These are phyloP conservation scores for Eumaeus atala DNA, from an alignment of 1,140 invertebrate genomes.

Conservation along the genomic window DNA sequence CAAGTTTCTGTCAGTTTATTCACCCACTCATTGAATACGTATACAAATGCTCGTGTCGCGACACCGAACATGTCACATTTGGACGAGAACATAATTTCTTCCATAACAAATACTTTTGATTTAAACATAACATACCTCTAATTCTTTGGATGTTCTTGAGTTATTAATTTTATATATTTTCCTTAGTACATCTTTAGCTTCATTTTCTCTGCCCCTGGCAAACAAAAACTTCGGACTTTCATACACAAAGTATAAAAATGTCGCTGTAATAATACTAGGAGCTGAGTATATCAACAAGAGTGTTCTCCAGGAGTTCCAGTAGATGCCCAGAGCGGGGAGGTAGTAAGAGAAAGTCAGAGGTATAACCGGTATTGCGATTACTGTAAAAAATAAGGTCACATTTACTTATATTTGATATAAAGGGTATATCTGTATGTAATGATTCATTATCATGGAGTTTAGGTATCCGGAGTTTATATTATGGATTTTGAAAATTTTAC, in stretches of 20 bases:
- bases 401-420: too few relatives aligned
- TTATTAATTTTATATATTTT: constrained; percentile 38
- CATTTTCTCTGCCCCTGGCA: constrained; percentile 33
- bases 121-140: constrained; percentile 29
- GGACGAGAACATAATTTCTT: too few relatives aligned
- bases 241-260: constrained; percentile 36
- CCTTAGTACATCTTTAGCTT: constrained; percentile 36
- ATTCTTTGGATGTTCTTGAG: constrained; percentile 23
- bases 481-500: too few relatives aligned
- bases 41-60: too few relatives aligned
- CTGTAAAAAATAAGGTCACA: constrained; percentile 28
- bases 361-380: constrained; percentile 48
- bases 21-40: too few relatives aligned
- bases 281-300: constrained; percentile 39
- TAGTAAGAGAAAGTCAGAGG: constrained; percentile 43
- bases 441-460: too few relatives aligned
- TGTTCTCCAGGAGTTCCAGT: constrained; percentile 55
- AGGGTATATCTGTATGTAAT: too few relatives aligned
- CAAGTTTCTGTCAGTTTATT: too few relatives aligned
- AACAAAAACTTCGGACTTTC: constrained; percentile 52
- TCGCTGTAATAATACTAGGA: constrained; percentile 32
- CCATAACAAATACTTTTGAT: too few relatives aligned
- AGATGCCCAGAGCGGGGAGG: constrained; percentile 38
- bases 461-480: too few relatives aligned
- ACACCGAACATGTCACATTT: too few relatives aligned